Base-by-base conservation (phyloP, 1,140 invertebrate genomes). In the Euura lappo region DNA sequence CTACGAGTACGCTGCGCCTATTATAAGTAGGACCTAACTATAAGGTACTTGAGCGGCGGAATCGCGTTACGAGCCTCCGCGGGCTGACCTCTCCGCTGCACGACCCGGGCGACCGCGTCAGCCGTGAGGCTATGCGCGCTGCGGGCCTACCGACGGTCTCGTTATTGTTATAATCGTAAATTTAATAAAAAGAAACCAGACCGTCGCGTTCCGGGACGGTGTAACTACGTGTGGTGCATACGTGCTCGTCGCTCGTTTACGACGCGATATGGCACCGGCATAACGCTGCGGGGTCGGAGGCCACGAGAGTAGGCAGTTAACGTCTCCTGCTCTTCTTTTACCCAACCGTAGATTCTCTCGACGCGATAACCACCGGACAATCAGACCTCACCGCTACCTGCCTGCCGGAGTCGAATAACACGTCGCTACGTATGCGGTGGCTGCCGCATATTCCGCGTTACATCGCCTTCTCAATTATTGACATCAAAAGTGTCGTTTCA, bases 321-420 rank as follows among this genome's bases (percentile, higher is more conserved):
- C 76, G 78, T 79, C 77, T 78, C 77, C 75, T 75, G 78, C 79
- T 75, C 78, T 28, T 28, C 28, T 65, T 71, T 70, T 71, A 46
- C 71, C 68, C 71, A 64, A 60, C 51, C 71, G 69, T 74, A 83
- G 82, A 84, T 84, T 74, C 73, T 71, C 13, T 71, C 45, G 72
- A 73, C 76, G 3, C 71, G 82, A 84, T 84, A 83, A 80, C 79
- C 76, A 74, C 71, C 75, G 79, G 76, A 79, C 78, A 77, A 80
- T 79, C 73, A 74, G 77, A 79, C 75, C 71, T 51, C 28, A 28
- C 28, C 28, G 28, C 28, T 28, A 28, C 28, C 28, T 28, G 28
- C 28, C 28, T 28, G 28, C 28, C 28, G 28, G 28, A 28, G 28
- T 28, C 28, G 28, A 28, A 28, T 28, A 28, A 28, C 28, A 28